These are phyloP conservation scores for Chinchilla lanigera DNA, from an alignment of 2,113 vertebrate genomes.

Conservation along the genomic window DNA sequence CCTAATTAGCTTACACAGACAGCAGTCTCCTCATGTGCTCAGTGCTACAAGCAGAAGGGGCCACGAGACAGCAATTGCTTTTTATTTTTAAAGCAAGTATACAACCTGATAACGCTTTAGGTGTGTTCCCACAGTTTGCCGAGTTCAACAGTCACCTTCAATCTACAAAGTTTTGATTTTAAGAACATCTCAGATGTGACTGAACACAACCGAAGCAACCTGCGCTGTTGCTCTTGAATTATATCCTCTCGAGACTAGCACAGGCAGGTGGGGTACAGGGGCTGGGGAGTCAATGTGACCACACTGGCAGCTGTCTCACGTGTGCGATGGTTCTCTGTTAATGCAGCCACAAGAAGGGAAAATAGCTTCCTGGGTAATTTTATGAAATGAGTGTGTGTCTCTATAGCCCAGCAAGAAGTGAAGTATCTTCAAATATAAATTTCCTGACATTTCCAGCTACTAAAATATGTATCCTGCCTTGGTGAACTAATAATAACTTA, in stretches of 20 bases:
- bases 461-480: constrained; percentile 48
- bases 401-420: constrained; percentile 42
- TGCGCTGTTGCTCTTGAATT: constrained; percentile 8
- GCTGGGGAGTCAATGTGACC: not conserved
- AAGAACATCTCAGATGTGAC: not conserved
- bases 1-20: not conserved
- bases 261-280: not conserved
- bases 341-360: constrained; percentile 15
- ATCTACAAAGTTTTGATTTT: not conserved
- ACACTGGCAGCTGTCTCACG: not conserved
- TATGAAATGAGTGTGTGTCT: constrained; percentile 24
- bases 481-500: constrained; percentile 58
- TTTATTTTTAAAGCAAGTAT: constrained; percentile 44
- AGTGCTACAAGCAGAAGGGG: not conserved
- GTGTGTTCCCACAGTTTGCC: not conserved
- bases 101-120: not conserved
- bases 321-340: constrained; percentile 24
- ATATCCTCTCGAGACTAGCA: not conserved
- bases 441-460: constrained; percentile 70
- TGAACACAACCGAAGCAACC: not conserved
- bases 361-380: constrained; percentile 54
- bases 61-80: not conserved
- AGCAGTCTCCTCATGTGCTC: not conserved
- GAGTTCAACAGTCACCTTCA: not conserved
- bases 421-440: constrained; percentile 60